phyloP scores from a whole-genome alignment of 1,140 invertebrate genomes.

The Wasmannia auropunctata region DNA sequence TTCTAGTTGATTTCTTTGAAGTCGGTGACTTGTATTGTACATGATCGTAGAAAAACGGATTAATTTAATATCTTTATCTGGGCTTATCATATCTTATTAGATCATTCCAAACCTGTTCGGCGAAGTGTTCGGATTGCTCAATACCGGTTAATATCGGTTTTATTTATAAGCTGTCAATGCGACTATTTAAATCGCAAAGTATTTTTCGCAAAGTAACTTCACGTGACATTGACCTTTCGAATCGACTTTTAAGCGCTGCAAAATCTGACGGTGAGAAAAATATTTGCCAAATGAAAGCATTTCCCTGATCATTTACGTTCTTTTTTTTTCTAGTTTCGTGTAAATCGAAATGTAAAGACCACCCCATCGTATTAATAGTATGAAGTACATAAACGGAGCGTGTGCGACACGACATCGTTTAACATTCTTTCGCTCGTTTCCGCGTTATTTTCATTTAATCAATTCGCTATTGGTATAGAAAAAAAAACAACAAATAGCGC shows the following conservation, averaged over 20 bases:
- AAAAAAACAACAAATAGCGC: not conserved
- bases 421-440: not conserved
- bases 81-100: not conserved
- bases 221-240: conserved; percentile 18
- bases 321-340: not conserved
- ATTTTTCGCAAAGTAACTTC: not conserved
- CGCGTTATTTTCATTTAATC: conserved; percentile 19
- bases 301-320: not conserved
- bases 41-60: not conserved
- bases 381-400: not conserved
- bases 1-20: not conserved
- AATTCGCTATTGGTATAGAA: not conserved
- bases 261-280: not conserved
- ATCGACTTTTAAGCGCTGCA: not conserved
- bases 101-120: conserved; percentile 8
- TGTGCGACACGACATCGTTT: not conserved
- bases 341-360: not conserved
- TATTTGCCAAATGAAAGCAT: not conserved
- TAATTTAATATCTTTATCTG: not conserved
- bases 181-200: conserved; percentile 4
- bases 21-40: too few species aligned
- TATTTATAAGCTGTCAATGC: not conserved
- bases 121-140: conserved; percentile 4
- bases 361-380: not conserved
- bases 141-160: not conserved